These are phyloP conservation scores for Pherbina coryleti DNA, from an alignment of 2,888 invertebrate genomes.

Conservation along the genomic window DNA sequence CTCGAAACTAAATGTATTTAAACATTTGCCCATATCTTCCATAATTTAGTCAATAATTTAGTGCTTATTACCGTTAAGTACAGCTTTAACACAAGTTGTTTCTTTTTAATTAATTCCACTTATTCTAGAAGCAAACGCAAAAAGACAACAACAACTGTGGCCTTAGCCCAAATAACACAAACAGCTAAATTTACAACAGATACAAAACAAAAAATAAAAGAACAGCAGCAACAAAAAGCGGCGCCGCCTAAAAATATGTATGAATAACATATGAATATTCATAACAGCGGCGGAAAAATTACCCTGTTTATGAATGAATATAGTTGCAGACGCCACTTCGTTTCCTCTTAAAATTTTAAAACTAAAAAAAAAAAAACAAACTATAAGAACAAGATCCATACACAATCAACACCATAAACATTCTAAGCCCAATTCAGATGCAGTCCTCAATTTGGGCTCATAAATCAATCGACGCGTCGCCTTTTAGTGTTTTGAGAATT, in stretches of 20 bases:
- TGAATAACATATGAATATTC: background rate
- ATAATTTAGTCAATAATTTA: background rate
- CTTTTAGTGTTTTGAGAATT: conserved; percentile 43
- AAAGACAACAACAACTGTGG: background rate
- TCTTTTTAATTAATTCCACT: background rate
- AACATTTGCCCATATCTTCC: too few relatives aligned
- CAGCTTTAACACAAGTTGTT: background rate
- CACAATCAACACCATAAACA: conserved; percentile 10
- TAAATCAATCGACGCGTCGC: conserved; percentile 65
- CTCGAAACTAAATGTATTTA: too few relatives aligned
- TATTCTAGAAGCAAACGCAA: background rate
- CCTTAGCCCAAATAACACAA: background rate
- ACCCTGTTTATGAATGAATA: conserved; percentile 29
- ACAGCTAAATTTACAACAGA: background rate
- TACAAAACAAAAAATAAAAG: background rate
- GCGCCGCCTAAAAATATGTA: background rate
- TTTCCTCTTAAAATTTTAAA: conserved; percentile 1
- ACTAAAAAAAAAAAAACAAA: background rate
- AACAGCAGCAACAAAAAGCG: background rate
- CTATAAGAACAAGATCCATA: background rate
- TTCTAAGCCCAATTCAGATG: conserved; percentile 13
- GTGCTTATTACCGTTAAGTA: background rate
- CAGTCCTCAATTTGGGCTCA: conserved; percentile 60
- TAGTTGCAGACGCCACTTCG: conserved; percentile 41
- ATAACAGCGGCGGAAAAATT: conserved; percentile 1